phyloP scores from a whole-genome alignment of 2,888 invertebrate genomes.

The Ophion obscuratus region DNA sequence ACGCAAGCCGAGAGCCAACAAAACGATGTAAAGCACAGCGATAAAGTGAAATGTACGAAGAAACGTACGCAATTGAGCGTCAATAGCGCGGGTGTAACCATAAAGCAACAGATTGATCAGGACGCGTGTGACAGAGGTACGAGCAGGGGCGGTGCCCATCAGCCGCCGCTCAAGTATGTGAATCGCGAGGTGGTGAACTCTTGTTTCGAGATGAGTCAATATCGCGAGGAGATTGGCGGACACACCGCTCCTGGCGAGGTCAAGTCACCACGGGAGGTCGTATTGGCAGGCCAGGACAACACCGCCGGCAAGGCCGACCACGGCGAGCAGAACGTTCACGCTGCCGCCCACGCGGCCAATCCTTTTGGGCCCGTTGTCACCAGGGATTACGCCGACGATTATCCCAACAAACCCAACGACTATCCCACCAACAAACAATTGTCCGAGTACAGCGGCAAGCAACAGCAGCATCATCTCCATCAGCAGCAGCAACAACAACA shows the following conservation, averaged over 20 bases:
- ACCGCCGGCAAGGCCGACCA: conserved; percentile 77
- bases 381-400: conserved; percentile 86
- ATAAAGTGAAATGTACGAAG: conserved; percentile 83
- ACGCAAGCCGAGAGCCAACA: conserved; percentile 93
- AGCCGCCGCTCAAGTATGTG: conserved; percentile 89
- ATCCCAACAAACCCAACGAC: conserved; percentile 85
- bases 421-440: conserved; percentile 74
- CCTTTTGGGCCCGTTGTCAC: conserved; percentile 85
- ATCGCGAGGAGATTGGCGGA: conserved; percentile 89
- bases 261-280: conserved; percentile 80
- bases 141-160: conserved; percentile 81
- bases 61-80: conserved; percentile 85
- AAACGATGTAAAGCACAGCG: conserved; percentile 87
- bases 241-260: conserved; percentile 84
- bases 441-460: conserved; percentile 76
- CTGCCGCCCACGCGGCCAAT: conserved; percentile 82
- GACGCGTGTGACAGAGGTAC: conserved; percentile 79
- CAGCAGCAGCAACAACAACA: conserved; percentile 60
- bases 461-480: conserved; percentile 72
- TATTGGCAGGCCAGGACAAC: conserved; percentile 77
- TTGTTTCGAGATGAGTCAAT: conserved; percentile 88
- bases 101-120: conserved; percentile 79
- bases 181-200: conserved; percentile 88
- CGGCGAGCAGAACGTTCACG: conserved; percentile 75
- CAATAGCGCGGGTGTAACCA: conserved; percentile 83